These are phyloP conservation scores for Eristalinus aeneus DNA, from an alignment of 2,888 invertebrate species.

Conservation along the genomic window DNA sequence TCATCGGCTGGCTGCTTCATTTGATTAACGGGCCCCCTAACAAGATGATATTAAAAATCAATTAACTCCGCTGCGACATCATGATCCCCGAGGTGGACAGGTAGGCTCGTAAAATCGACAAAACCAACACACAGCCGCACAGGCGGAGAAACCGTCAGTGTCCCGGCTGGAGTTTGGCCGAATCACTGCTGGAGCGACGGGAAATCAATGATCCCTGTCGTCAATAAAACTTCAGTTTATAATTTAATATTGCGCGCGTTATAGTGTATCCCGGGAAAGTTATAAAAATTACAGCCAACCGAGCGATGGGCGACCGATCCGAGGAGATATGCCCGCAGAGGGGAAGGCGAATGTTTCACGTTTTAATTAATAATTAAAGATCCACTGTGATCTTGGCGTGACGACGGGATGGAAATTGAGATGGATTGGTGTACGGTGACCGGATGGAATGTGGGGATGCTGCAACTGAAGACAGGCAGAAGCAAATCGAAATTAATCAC, in stretches of 20 bases:
- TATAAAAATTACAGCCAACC: constrained; percentile 43
- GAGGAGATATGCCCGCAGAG: background rate
- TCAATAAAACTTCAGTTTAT: constrained; percentile 55
- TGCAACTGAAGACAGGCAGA: background rate
- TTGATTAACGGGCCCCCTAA: constrained; percentile 41
- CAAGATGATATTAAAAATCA: constrained; percentile 59
- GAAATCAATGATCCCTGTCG: constrained; percentile 38
- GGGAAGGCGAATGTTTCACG: constrained; percentile 28
- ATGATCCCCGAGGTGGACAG: constrained; percentile 35
- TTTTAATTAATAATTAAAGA: constrained; percentile 58
- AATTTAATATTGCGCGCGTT: constrained; percentile 59
- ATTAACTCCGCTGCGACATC: constrained; percentile 52
- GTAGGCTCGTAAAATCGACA: constrained; percentile 36
- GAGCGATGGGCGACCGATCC: background rate
- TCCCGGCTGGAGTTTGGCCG: constrained; percentile 28
- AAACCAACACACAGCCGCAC: constrained; percentile 4
- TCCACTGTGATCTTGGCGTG: constrained; percentile 16
- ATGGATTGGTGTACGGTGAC: constrained; percentile 34
- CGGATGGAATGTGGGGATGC: constrained; percentile 25
- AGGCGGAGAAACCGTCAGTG: constrained; percentile 10
- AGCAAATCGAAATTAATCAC: background rate
- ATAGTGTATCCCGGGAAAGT: constrained; percentile 31
- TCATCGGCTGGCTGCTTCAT: background rate
- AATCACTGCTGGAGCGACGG: constrained; percentile 13
- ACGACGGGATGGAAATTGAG: constrained; percentile 13